Base-by-base conservation (phyloP, 2,888 invertebrate species). In the Lepeophtheirus nordmannii region DNA sequence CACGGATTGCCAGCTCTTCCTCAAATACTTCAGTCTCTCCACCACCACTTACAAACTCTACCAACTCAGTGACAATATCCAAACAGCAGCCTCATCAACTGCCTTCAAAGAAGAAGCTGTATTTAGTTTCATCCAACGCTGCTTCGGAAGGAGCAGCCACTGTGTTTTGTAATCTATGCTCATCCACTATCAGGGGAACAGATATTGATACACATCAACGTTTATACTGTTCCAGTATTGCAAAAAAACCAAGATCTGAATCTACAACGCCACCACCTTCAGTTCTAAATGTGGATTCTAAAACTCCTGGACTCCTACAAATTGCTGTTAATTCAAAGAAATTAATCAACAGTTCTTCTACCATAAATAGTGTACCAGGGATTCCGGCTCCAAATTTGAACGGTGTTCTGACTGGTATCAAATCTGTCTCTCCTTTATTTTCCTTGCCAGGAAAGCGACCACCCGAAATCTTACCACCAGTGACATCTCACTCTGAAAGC, bases 391-490 rank as follows among this genome's bases (percentile, higher is more conserved):
- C 65, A 17, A 65, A 39, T 20, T 20, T 65, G 11, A n/a, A 30
- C 30, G 65, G 65, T 12, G 20, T 65, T 38, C 40, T 65, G 58
- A 65, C 65, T 20, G 58, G 65, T 17, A 58, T 65, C 10, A 65
- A 65, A 40, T 11, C 58, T 20, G 17, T 2, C 7, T 30, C 39
- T 9, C 65, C 65, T 12, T 56, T 65, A 20, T 65, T 65, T 38
- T 65, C 65, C 8, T 39, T 65, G 8, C 65, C 65, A 11, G 65
- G 65, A 12, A 56, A 56, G 20, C 5, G 65, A 17, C 14, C 22
- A 2, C 30, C 30, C 7, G 30, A 30, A 5, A 30, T 2, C 30
- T 7, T 30, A 30, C 30, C 30, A 30, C 30, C 30, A 30, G 30
- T 30, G 30, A 5, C 30, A 30, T 30, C 30, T 30, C 30, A 30